These are phyloP conservation scores for Macropodus opercularis DNA, from an alignment of 2,797 vertebrate genomes.

Conservation along the genomic window DNA sequence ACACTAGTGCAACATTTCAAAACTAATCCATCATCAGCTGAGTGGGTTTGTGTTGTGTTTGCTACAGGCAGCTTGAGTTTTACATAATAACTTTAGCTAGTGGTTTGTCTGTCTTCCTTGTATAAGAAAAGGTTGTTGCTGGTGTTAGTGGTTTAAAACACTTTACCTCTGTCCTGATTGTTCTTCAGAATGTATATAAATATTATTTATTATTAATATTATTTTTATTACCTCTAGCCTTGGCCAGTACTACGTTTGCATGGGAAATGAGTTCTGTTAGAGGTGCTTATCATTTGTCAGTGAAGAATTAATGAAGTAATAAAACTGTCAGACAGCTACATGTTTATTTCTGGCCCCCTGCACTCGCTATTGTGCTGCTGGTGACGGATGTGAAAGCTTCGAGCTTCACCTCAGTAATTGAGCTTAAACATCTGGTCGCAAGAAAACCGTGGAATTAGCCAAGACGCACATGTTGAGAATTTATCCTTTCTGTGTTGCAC, in stretches of 20 bases:
- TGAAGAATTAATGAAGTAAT: conserved; percentile 48
- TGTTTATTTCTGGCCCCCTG: conserved; percentile 32
- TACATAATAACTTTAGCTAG: not conserved
- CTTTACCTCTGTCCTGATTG: not conserved
- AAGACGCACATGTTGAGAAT: conserved; percentile 3
- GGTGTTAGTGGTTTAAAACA: not conserved
- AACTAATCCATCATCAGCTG: not conserved
- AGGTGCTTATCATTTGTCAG: conserved; percentile 1
- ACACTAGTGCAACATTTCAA: not conserved
- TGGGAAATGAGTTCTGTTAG: not conserved
- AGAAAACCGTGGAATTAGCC: conserved; percentile 24
- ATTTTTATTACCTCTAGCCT: not conserved
- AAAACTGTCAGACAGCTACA: conserved; percentile 42
- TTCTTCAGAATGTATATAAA: too few relatives aligned
- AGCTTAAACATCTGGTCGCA: conserved; percentile 56
- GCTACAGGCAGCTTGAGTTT: not conserved
- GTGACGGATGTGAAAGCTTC: conserved; percentile 44
- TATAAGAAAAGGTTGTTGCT: not conserved
- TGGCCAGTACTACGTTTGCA: not conserved
- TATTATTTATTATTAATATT: not conserved
- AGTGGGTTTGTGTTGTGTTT: not conserved
- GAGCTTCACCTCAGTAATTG: conserved; percentile 55
- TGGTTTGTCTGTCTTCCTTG: conserved; percentile 2
- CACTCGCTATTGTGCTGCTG: conserved; percentile 50
- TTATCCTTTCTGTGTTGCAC: not conserved